Percentiles rank a stretch among this genome's conserved stretches.
phyloP scores from a whole-genome alignment of 2,888 invertebrate species.

The Unio pictorum region DNA sequence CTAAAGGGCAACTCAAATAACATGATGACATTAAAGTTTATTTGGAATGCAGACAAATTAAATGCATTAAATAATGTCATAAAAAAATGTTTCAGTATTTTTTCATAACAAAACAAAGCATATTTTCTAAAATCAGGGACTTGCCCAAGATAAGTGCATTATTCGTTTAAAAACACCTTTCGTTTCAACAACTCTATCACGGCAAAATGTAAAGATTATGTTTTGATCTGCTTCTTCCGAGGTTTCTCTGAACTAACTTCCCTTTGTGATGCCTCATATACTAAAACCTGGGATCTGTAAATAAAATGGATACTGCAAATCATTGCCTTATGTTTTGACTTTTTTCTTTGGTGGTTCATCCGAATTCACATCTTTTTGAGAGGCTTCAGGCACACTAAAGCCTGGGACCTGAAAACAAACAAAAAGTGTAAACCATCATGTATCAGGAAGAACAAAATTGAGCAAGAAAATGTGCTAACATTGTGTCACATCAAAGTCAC shows the following conservation, averaged over 20 bases:
- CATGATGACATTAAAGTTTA: no score
- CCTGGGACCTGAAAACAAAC: constrained; percentile 46
- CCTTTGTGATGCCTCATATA: constrained; percentile 32
- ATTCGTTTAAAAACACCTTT: no score
- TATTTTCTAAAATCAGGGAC: no score
- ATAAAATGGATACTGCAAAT: not conserved
- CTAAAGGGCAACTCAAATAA: no score
- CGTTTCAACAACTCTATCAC: no score
- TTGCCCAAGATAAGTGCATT: no score
- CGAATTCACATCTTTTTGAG: constrained; percentile 8
- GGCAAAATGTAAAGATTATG: constrained; percentile 5
- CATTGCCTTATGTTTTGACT: constrained; percentile 24
- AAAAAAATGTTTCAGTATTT: no score
- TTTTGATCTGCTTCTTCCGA: constrained; percentile 35
- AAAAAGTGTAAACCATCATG: not conserved
- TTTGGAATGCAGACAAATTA: no score
- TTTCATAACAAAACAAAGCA: no score
- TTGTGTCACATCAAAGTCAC: no score
- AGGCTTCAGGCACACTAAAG: constrained; percentile 53
- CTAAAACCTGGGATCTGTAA: constrained; percentile 57
- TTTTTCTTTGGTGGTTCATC: constrained; percentile 40
- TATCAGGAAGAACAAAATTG: not conserved
- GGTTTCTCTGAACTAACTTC: constrained; percentile 31
- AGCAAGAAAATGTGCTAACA: not conserved
- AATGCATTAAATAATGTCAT: no score